A percentile compares a stretch with the other conserved stretches of the same genome.
These are phyloP conservation scores for Blomia tropicalis DNA, from an alignment of 2,888 invertebrate species.

Conservation along the genomic window DNA sequence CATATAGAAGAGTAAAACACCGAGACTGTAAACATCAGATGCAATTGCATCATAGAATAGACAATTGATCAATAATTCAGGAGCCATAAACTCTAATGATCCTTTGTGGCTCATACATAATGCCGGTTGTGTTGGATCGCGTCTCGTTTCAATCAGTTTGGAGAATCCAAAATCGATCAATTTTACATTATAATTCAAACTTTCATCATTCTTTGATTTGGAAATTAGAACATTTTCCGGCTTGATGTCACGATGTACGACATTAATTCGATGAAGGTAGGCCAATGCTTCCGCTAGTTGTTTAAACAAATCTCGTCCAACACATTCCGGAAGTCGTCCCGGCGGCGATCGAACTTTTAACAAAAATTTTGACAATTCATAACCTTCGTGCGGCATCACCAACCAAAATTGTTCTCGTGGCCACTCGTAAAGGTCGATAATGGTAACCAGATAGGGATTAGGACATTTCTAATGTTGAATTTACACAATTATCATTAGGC, in stretches of 20 bases:
- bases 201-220: neutral
- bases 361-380: neutral
- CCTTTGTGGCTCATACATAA: constrained; percentile 7
- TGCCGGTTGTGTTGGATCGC: neutral
- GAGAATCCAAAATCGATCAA: constrained; percentile 13
- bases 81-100: constrained; percentile 4
- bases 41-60: neutral
- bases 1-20: neutral
- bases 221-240: constrained; percentile 3
- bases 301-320: neutral
- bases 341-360: neutral
- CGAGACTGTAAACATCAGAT: neutral
- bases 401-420: neutral
- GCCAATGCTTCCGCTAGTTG: neutral
- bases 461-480: neutral
- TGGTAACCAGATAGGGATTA: neutral
- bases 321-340: neutral
- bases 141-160: neutral
- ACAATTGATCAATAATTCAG: neutral
- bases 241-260: constrained; percentile 9
- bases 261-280: neutral
- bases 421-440: neutral
- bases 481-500: too few species aligned
- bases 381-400: neutral
- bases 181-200: neutral